Evolutionary conservation across 2,113 vertebrate genomes (phyloP).

Genomic region (Hemichromis elongatus): DNA sequence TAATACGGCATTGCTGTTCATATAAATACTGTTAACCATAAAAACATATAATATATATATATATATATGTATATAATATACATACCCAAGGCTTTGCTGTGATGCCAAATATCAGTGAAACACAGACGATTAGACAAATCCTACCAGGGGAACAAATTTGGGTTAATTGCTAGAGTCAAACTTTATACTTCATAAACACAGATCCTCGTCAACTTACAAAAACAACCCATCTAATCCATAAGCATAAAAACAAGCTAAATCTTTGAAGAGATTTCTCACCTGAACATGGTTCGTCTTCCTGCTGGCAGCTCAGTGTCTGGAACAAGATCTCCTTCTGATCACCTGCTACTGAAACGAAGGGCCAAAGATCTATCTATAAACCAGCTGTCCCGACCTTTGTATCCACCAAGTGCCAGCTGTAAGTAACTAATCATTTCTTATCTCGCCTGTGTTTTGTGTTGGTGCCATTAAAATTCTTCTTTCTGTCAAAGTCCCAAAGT

Average conservation of each 20-base stretch:
- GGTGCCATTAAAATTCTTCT: background rate
- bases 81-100: slow-evolving; percentile 67
- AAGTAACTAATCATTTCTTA: background rate
- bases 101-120: slow-evolving; percentile 49
- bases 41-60: too few relatives aligned
- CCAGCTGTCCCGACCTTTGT: slow-evolving; percentile 48
- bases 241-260: background rate
- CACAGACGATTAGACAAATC: slow-evolving; percentile 45
- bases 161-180: background rate
- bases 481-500: background rate
- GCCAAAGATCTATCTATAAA: slow-evolving; percentile 62
- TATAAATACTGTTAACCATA: background rate
- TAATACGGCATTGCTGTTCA: background rate
- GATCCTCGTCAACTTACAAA: background rate
- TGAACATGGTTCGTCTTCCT: slow-evolving; percentile 56
- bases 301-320: background rate
- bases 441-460: background rate
- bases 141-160: slow-evolving; percentile 27
- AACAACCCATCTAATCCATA: background rate
- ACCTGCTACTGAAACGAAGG: slow-evolving; percentile 25
- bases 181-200: background rate
- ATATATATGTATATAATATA: too few relatives aligned
- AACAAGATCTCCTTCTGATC: background rate
- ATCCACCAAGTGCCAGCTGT: background rate
- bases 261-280: slow-evolving; percentile 47